Evolutionary conservation across 2,888 invertebrate genomes (phyloP), one percentile per base, ranked within the genome.

Genomic region (Lasius platythorax): DNA sequence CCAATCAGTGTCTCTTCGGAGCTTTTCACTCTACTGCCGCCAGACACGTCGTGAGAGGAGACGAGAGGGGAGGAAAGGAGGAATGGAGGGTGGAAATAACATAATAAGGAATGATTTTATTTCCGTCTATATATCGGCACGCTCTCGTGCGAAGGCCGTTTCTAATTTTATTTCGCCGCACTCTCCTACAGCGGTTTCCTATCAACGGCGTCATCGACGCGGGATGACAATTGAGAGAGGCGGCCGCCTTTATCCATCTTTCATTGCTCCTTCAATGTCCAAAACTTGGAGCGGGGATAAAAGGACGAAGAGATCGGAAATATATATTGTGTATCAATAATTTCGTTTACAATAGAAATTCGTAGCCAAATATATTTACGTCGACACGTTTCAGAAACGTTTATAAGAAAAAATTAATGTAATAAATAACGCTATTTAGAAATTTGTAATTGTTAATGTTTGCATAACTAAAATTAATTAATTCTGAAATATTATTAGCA

Each of bases 41-140:
- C 67, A 78, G 85, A 82, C 82, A 78, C 74, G 40, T 37, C 61
- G 76, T 40, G 76, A 28, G 23, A 46, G 33, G 18, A 75, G 75
- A 33, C 15, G 15, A 46, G 28, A 23, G n/a, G 3, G 28, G 28
- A 12, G 50, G 28, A 8, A 30, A 30, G 56, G 56, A n/a, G 30
- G 15, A 50, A 56, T 70, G 85, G 43, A 68, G 87, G 89, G 89
- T 88, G 85, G 89, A 91, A 91, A 89, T 92, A 92, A 93, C 90
- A 88, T 91, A 93, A 93, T 91, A 93, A 92, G 89, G 87, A 90
- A 93, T 91, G 91, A 92, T 92, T 93, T 92, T 91, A 91, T 93
- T 92, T 91, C 87, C 87, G 85, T 86, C 84, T 85, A 84, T 82
- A 85, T 85, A 85, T 87, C 87, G 83, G 84, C 66, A 82, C 85